A percentile compares a stretch with the other conserved stretches of the same genome.
Conservation (phyloP, 2,113 vertebrate species). For the Cranoglanis bouderius region DNA sequence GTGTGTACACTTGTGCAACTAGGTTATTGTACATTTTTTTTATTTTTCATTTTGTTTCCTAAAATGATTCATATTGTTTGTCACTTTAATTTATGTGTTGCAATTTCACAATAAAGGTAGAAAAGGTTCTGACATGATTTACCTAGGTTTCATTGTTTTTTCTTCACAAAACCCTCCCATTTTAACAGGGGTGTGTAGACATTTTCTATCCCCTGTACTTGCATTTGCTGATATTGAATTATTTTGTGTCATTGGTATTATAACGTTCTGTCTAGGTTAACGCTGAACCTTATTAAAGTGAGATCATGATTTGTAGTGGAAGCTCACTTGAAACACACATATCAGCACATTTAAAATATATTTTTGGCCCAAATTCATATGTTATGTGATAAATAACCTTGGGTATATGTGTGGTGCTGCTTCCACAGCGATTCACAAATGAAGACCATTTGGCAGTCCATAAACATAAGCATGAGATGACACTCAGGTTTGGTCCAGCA, state of each 20-base stretch:
- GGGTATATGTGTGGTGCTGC: not conserved
- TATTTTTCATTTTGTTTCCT: not conserved
- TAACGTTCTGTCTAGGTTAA: not conserved
- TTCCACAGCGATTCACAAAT: constrained; percentile 95
- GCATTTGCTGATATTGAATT: not conserved
- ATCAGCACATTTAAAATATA: not conserved
- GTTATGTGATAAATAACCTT: not conserved
- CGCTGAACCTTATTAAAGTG: not conserved
- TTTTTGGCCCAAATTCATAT: not conserved
- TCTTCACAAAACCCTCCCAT: not conserved
- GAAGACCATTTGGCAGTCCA: constrained; percentile 99
- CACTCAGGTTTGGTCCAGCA: constrained; percentile 98
- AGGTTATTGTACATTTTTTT: not conserved
- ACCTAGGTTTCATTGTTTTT: not conserved
- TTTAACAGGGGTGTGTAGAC: not conserved
- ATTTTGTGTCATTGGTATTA: not conserved
- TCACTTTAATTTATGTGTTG: not conserved
- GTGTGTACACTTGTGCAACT: not conserved
- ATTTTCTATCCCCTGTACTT: not conserved
- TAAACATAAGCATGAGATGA: constrained; percentile 99
- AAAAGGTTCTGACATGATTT: not conserved
- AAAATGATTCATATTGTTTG: not conserved
- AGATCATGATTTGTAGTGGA: not conserved
- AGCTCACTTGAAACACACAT: not conserved
- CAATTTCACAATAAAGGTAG: not conserved